Evolutionary conservation across 2,113 vertebrate genomes (phyloP).

Genomic region (Leucoraja erinaceus): DNA sequence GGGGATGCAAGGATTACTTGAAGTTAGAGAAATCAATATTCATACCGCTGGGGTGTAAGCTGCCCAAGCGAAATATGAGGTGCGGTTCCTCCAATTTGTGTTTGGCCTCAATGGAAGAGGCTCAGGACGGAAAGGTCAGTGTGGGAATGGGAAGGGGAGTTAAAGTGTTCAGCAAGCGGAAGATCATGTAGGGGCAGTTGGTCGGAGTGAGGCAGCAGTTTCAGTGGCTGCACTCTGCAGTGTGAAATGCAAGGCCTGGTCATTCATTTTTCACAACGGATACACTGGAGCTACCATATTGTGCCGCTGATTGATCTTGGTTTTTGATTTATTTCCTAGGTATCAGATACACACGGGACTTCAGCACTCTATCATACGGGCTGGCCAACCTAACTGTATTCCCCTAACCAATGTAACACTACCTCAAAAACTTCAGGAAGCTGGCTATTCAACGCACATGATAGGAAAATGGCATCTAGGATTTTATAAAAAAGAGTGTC

Average conservation of each 20-base stretch:
- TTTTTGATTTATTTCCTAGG: conserved; percentile 53
- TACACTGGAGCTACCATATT: background rate
- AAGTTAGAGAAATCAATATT: too few species aligned
- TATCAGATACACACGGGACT: conserved; percentile 97
- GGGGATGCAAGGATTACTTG: too few species aligned
- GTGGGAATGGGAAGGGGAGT: too few species aligned
- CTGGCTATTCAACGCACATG: conserved; percentile 90
- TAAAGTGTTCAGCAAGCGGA: too few species aligned
- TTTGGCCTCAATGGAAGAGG: too few species aligned
- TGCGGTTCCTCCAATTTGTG: too few species aligned
- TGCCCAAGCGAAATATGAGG: too few species aligned
- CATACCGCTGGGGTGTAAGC: too few species aligned
- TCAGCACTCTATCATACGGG: conserved; percentile 89
- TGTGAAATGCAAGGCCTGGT: background rate
- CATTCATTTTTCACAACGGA: background rate
- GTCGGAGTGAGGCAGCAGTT: background rate
- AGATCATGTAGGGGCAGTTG: too few species aligned
- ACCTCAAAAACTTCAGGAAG: conserved; percentile 86
- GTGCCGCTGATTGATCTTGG: background rate
- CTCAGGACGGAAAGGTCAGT: too few species aligned
- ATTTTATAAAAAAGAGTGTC: conserved; percentile 86
- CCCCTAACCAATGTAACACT: conserved; percentile 84
- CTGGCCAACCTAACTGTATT: conserved; percentile 87
- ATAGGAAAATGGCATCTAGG: conserved; percentile 97
- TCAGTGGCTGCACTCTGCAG: background rate